Conservation (phyloP, 2,113 vertebrate species). For the Campylomormyrus tamandua region DNA sequence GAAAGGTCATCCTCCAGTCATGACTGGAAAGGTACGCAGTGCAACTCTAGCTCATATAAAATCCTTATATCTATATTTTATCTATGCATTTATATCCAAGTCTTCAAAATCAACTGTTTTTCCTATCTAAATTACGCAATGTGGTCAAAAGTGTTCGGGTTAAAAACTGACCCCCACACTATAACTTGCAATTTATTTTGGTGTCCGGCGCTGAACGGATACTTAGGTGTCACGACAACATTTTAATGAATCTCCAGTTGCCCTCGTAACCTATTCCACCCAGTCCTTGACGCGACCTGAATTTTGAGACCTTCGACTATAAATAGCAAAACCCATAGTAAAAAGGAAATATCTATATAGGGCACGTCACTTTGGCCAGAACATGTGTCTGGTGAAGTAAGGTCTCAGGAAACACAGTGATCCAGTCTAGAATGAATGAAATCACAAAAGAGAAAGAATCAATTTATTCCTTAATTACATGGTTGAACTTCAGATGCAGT, state of each 20-base stretch:
- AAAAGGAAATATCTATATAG: constrained; percentile 3
- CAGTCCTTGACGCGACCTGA: constrained; percentile 8
- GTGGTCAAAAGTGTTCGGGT: background rate
- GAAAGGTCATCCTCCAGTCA: background rate
- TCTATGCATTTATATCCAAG: background rate
- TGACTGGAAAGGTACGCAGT: background rate
- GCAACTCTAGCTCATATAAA: background rate
- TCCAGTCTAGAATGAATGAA: constrained; percentile 36
- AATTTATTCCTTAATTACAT: constrained; percentile 63
- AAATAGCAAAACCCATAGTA: constrained; percentile 8
- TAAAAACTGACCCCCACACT: background rate
- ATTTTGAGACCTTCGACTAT: constrained; percentile 10
- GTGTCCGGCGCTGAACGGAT: background rate
- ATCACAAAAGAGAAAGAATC: constrained; percentile 50
- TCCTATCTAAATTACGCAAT: background rate
- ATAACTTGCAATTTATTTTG: background rate
- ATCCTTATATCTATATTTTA: background rate
- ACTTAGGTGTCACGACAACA: background rate
- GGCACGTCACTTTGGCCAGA: background rate
- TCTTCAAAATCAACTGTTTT: background rate
- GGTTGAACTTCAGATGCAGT: constrained; percentile 62
- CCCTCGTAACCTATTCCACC: background rate
- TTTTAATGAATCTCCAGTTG: background rate
- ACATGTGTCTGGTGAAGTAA: background rate
- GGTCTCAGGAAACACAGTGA: background rate